Base-by-base conservation (phyloP, 2,113 vertebrate species). In the Cepphus grylle region DNA sequence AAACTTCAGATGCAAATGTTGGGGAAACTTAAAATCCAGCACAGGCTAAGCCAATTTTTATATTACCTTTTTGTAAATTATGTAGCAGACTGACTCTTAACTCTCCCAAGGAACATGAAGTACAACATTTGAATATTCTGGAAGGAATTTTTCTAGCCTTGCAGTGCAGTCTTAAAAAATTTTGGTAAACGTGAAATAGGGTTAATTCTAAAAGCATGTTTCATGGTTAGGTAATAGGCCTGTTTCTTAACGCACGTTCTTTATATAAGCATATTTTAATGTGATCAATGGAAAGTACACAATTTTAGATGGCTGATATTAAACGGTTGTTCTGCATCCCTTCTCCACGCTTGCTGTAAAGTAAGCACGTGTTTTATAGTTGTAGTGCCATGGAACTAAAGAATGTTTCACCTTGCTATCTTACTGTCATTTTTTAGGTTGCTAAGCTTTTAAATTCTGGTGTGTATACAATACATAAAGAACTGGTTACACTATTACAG, bases 401-500 rank as follows among this genome's bases (percentile, higher is more conserved):
- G 63, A 92, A 82, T 95, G 58, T 91, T 95, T 96, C 86, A 94
- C 50, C 52, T 94, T 84, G 10, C 32, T 91, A 4, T 84, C 59
- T 88, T 69, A 30, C 49, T 88, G 76, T 81, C 43, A 32, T 88
- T 97, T 97, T 97, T 95, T 96, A 99, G 99, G 99, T 99, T 97
- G 98, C 98, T 96, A 99, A 99, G 97, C 98, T 99, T 97, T 98
- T 99, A 69, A 98, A 98, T 96, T 98, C 98, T 92, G 98, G 98
- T 82, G 98, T 99, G 50, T 99, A 98, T 88, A 96, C 99, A 93
- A 98, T 99, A 97, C 98, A 99, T 96, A 99, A 99, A 98, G 99
- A 99, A 96, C 97, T 99, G 91, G 97, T 99, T 93, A 95, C 98
- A 5, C 96, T 99, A 29, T 98, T 99, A 96, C 99, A 99, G 93